Evolutionary conservation across 2,113 vertebrate genomes (phyloP).

Genomic region (Paracanthobrama guichenoti): DNA sequence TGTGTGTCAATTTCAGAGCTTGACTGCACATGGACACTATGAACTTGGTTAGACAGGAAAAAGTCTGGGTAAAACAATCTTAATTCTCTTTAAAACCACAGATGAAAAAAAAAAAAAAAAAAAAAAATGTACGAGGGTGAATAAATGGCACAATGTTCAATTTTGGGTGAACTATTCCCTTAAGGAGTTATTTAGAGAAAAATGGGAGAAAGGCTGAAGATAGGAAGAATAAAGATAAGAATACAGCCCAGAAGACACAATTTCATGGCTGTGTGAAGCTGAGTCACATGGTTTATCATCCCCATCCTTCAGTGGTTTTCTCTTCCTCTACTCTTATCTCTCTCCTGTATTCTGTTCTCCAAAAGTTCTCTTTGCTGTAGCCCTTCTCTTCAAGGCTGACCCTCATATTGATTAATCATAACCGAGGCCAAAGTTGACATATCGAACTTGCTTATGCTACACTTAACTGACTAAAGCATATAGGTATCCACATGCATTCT

Average conservation of each 20-base stretch:
- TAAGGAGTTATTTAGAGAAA: conserved; percentile 24
- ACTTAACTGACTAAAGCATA: background rate
- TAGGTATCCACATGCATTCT: background rate
- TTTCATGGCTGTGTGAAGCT: conserved; percentile 16
- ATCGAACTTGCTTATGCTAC: background rate
- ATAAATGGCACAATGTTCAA: background rate
- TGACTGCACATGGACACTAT: background rate
- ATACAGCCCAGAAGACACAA: background rate
- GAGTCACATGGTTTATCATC: conserved; percentile 9
- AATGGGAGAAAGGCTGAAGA: background rate
- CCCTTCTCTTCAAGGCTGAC: conserved; percentile 26
- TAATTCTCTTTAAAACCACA: too few species aligned
- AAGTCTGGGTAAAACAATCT: background rate
- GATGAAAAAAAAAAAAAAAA: too few species aligned
- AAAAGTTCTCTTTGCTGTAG: conserved; percentile 29
- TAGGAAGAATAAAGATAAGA: background rate
- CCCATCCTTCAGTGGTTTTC: background rate
- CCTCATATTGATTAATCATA: conserved; percentile 55
- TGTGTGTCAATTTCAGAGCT: too few species aligned
- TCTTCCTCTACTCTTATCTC: conserved; percentile 9
- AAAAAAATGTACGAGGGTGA: too few species aligned
- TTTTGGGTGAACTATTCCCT: background rate
- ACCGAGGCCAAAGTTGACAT: conserved; percentile 46
- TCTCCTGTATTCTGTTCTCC: conserved; percentile 15
- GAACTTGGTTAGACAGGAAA: background rate